These are phyloP conservation scores for Menura novaehollandiae DNA, from an alignment of 2,113 vertebrate species.

Conservation along the genomic window DNA sequence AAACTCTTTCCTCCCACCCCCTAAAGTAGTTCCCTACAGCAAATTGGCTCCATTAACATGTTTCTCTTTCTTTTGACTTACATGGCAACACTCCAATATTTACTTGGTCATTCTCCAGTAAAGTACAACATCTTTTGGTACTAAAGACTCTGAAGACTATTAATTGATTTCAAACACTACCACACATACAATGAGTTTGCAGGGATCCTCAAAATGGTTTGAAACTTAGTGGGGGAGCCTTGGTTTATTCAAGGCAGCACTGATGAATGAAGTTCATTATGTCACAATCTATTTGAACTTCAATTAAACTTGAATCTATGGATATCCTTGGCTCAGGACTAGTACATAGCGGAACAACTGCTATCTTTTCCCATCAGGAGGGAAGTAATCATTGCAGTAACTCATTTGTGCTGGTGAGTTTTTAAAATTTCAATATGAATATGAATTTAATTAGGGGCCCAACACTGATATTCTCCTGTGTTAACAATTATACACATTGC, in stretches of 20 bases:
- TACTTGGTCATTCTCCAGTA: conserved; percentile 38
- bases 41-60: neutral
- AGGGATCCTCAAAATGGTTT: neutral
- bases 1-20: conserved; percentile 11
- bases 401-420: neutral
- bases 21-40: neutral
- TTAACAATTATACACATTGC: conserved; percentile 8
- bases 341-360: neutral
- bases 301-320: neutral
- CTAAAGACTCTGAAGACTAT: neutral
- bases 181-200: neutral
- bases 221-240: neutral
- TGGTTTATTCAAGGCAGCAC: neutral
- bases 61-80: neutral
- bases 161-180: neutral
- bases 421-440: neutral
- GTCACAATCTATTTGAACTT: neutral
- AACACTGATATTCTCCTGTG: neutral
- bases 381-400: neutral
- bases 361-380: conserved; percentile 1
- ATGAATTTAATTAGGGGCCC: conserved; percentile 30
- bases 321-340: conserved; percentile 5
- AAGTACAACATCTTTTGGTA: neutral
- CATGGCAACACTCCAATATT: conserved; percentile 16
- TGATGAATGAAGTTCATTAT: neutral